Conservation (phyloP, 2,888 invertebrate genomes). For the Plutella xylostella region DNA sequence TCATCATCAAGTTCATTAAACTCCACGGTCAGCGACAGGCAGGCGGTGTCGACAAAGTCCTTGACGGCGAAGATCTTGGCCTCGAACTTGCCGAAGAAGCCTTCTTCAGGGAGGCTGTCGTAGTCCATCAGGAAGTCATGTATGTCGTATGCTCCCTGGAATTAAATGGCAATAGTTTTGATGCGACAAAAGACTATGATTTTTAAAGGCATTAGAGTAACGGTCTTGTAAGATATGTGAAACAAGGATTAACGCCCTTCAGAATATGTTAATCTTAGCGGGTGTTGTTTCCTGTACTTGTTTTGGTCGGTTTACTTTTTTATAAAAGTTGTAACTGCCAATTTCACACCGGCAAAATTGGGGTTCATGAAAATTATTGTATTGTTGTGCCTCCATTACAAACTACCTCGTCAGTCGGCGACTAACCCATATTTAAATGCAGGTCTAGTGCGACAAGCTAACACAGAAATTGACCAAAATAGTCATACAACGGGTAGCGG, state of each 20-base stretch:
- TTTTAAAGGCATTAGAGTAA: neutral
- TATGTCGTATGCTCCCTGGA: constrained; percentile 28
- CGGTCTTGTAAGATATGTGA: neutral
- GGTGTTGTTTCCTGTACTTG: too few relatives aligned
- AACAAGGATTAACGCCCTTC: too few relatives aligned
- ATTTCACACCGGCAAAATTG: too few relatives aligned
- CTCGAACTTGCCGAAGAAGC: constrained; percentile 30
- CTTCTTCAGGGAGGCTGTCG: constrained; percentile 28
- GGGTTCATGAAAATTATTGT: too few relatives aligned
- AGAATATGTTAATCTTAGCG: too few relatives aligned
- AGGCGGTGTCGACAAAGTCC: constrained; percentile 19
- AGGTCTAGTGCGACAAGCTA: neutral
- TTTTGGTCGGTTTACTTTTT: too few relatives aligned
- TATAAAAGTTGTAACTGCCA: too few relatives aligned
- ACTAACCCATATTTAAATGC: too few relatives aligned
- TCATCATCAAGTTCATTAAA: constrained; percentile 22
- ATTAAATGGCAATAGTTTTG: constrained; percentile 7
- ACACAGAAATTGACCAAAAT: neutral
- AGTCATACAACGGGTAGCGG: constrained; percentile 29
- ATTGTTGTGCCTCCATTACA: too few relatives aligned
- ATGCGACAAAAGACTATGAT: neutral
- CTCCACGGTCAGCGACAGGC: constrained; percentile 21
- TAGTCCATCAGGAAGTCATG: constrained; percentile 32
- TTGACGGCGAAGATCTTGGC: constrained; percentile 22
- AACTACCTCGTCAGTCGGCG: too few relatives aligned